Evolutionary conservation across 2,113 vertebrate species (phyloP), one percentile per base, ranked within the genome.

Genomic region (Nycticorax nycticorax): DNA sequence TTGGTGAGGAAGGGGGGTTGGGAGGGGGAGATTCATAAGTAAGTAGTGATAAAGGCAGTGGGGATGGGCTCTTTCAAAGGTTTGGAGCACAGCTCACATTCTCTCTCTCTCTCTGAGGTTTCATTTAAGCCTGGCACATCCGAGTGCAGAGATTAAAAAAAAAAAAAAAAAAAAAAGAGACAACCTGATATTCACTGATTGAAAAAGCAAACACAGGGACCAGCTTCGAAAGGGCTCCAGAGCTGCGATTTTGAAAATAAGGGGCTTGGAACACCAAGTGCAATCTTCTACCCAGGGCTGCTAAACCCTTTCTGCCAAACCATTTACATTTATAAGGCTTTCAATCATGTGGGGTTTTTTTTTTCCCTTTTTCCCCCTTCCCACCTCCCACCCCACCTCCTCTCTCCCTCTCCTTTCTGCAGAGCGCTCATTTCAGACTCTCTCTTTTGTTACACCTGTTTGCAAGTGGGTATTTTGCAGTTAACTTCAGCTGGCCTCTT

Each of bases 251-350:
- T 96, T 47, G 63, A 96, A 97, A 96, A 96, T 96, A 97, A 97
- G 92, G 69, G 89, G 93, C 95, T 92, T 90, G 96, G 83, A 95
- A 92, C 73, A 82, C 74, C 57, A 78, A 96, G 88, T 68, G 75
- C 94, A 96, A 98, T 98, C 96, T 97, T 97, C 97, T 74, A 87
- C 85, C 69, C 84, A 88, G 94, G 96, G 72, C 94, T 88, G 80
- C 85, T 91, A 96, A 96, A 93, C 47, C 73, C 48, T 95, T 97
- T 93, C 92, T 97, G 91, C 85, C 93, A 95, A 97, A 86, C 84
- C 41, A 96, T 97, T 96, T 96, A 96, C 96, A 97, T 96, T 96
- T 87, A 96, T 97, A 95, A 95, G 94, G 86, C 75, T 77, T 97
- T 97, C 94, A 95, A 32, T 83, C 94, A 88, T 56, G 71, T 88